Evolutionary conservation across 2,888 invertebrate genomes (phyloP).

Genomic region (Rhaphigaster nebulosa): DNA sequence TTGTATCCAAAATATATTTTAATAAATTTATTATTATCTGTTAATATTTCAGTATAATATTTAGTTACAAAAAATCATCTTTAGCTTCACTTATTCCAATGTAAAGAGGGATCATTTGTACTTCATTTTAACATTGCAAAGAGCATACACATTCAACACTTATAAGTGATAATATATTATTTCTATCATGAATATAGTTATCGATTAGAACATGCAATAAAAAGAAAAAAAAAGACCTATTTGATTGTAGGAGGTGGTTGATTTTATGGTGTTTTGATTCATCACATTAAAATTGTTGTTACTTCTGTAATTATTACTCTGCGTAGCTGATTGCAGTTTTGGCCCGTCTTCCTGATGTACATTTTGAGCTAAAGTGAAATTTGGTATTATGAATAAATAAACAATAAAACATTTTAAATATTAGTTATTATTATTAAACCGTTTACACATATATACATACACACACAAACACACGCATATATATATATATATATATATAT

Average conservation of each 20-base stretch:
- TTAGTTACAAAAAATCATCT: too few species aligned
- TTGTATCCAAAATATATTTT: too few species aligned
- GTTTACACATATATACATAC: not conserved
- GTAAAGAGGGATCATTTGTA: too few species aligned
- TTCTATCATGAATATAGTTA: not conserved
- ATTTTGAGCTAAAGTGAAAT: constrained; percentile 50
- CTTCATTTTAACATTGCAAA: not conserved
- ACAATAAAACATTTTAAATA: not conserved
- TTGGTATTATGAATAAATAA: not conserved
- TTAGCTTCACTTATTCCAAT: too few species aligned
- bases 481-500: too few species aligned
- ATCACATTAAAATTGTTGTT: constrained; percentile 51
- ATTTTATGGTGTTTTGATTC: constrained; percentile 45
- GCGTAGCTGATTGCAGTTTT: constrained; percentile 2
- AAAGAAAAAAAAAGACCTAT: not conserved
- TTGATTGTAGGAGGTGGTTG: constrained; percentile 20
- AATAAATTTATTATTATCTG: too few species aligned
- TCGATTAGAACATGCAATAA: not conserved
- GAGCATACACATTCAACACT: not conserved
- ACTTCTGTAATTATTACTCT: constrained; percentile 48
- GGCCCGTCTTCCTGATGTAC: constrained; percentile 25
- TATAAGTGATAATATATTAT: not conserved
- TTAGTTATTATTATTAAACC: not conserved
- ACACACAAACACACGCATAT: not conserved
- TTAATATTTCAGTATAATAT: too few species aligned